Percentiles rank a stretch among this genome's conserved stretches.
These are phyloP conservation scores for Meandrusa payeni DNA, from an alignment of 2,888 invertebrate genomes.

Conservation along the genomic window DNA sequence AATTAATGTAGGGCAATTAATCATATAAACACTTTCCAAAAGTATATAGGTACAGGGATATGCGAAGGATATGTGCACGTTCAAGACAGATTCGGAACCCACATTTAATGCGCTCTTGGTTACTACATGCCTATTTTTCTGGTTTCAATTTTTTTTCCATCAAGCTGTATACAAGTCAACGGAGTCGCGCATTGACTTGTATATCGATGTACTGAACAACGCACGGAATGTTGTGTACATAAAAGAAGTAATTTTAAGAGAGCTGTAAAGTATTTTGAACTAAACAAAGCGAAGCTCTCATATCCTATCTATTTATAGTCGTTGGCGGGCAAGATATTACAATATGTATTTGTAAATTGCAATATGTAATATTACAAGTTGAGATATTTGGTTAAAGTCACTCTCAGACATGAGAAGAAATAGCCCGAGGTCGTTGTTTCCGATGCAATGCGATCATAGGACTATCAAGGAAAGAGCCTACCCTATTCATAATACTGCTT, in stretches of 20 bases:
- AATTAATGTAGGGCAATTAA: too few relatives aligned
- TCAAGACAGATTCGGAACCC: too few relatives aligned
- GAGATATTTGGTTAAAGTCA: too few relatives aligned
- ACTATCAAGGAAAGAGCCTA: too few relatives aligned
- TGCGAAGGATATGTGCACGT: too few relatives aligned
- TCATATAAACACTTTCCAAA: too few relatives aligned
- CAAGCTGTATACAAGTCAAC: conserved; percentile 13
- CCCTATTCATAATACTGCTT: too few relatives aligned
- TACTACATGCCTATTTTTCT: background rate
- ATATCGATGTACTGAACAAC: conserved; percentile 13
- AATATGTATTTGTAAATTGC: conserved; percentile 14
- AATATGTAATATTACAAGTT: conserved; percentile 4
- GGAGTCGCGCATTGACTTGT: conserved; percentile 3
- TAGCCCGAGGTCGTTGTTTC: too few relatives aligned
- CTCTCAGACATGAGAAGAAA: too few relatives aligned
- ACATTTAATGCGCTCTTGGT: too few relatives aligned
- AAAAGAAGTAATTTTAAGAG: conserved; percentile 19
- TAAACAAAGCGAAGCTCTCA: conserved; percentile 13
- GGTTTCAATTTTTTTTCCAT: conserved; percentile 10
- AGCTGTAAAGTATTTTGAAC: conserved; percentile 18
- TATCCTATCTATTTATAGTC: conserved; percentile 19
- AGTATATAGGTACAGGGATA: too few relatives aligned
- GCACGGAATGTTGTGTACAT: conserved; percentile 17
- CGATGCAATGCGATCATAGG: too few relatives aligned
- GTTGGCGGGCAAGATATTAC: conserved; percentile 6